Evolutionary conservation across 2,113 vertebrate genomes (phyloP).

Genomic region (Papio anubis): DNA sequence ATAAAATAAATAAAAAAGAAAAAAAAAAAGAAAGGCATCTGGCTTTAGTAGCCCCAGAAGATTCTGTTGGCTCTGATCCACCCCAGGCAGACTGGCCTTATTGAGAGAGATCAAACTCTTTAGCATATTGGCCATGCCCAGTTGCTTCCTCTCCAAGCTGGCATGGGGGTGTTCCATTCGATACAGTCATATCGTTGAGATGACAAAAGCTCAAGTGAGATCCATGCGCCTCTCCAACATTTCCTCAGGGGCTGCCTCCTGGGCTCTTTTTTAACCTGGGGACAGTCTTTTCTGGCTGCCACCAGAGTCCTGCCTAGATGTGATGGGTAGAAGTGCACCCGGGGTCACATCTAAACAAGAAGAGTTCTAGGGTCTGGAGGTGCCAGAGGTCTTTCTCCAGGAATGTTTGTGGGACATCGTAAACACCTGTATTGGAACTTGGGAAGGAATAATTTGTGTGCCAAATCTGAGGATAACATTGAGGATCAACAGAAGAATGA

Average conservation of each 20-base stretch:
- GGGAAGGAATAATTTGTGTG: neutral
- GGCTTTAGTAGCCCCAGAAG: conserved; percentile 24
- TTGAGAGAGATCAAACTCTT: conserved; percentile 52
- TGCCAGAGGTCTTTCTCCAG: neutral
- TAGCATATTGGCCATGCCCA: neutral
- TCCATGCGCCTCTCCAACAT: neutral
- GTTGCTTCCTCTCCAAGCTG: neutral
- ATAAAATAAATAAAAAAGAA: too few species aligned
- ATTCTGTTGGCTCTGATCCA: neutral
- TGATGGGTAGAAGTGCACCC: neutral
- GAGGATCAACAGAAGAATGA: neutral
- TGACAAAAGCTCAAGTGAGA: neutral
- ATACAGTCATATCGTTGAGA: neutral
- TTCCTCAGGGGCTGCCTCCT: neutral
- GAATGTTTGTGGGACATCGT: neutral
- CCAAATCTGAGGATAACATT: neutral
- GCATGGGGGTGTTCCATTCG: neutral
- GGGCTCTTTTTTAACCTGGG: neutral
- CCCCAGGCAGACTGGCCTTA: neutral
- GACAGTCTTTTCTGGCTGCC: neutral
- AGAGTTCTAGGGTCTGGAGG: neutral
- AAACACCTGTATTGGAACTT: neutral
- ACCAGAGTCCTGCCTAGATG: neutral
- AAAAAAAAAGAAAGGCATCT: conserved; percentile 17
- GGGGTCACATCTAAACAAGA: neutral